Evolutionary conservation across 2,797 vertebrate species (phyloP).

Genomic region (Passerculus sandwichensis): DNA sequence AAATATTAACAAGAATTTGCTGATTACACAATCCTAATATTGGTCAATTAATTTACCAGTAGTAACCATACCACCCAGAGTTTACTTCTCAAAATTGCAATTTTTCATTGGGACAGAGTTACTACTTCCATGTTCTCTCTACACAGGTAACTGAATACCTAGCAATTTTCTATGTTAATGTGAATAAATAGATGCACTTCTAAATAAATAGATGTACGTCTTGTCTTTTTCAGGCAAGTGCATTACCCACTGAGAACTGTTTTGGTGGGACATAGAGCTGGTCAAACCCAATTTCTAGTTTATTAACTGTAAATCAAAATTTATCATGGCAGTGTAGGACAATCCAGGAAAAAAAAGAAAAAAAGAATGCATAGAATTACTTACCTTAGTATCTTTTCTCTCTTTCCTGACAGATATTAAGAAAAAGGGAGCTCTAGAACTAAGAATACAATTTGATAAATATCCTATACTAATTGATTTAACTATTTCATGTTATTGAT

Average conservation of each 20-base stretch:
- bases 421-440: background rate
- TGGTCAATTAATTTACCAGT: background rate
- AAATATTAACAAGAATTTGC: background rate
- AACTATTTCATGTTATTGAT: background rate
- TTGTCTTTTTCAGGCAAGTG: background rate
- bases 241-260: background rate
- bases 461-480: background rate
- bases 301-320: background rate
- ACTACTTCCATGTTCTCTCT: background rate
- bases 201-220: background rate
- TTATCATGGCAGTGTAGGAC: background rate
- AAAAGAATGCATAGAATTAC: background rate
- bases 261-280: background rate
- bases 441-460: background rate
- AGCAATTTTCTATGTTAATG: background rate
- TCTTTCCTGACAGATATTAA: background rate
- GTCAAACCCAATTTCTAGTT: background rate
- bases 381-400: background rate
- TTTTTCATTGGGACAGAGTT: background rate
- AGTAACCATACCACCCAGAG: background rate
- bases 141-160: background rate
- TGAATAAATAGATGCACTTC: background rate
- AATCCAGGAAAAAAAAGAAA: background rate
- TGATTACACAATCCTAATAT: background rate
- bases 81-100: background rate